Conservation (phyloP, 1,140 invertebrate species). For the Lordiphosa stackelbergi region DNA sequence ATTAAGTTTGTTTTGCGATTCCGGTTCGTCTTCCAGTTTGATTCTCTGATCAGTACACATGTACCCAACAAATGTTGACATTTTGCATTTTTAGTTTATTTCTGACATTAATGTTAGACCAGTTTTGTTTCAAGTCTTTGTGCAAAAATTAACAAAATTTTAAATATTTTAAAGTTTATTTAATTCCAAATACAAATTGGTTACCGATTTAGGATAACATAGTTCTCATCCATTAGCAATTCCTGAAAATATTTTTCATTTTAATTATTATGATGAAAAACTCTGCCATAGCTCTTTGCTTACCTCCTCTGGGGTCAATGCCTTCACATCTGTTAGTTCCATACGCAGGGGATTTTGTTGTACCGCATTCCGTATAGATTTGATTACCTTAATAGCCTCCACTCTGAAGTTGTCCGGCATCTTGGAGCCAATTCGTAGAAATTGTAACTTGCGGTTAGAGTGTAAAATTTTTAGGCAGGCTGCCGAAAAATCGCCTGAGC, state of each 20-base stretch:
- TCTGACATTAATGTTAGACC: no score
- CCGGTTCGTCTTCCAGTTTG: no score
- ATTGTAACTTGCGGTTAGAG: background rate
- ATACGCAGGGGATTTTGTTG: constrained; percentile 17
- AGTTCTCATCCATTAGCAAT: constrained; percentile 12
- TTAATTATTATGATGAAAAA: background rate
- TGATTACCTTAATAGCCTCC: constrained; percentile 17
- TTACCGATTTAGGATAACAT: background rate
- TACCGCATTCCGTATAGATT: constrained; percentile 14
- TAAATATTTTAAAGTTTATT: no score
- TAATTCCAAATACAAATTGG: background rate
- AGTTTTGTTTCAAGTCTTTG: no score
- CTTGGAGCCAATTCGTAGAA: background rate
- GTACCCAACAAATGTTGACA: no score
- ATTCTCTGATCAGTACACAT: no score
- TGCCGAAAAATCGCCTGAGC: background rate
- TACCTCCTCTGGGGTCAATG: constrained; percentile 4
- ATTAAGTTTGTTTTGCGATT: no score
- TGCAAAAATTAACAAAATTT: no score
- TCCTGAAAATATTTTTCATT: constrained; percentile 5
- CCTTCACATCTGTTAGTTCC: constrained; percentile 7
- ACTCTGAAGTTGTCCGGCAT: constrained; percentile 9
- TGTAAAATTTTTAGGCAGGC: background rate
- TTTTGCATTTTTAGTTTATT: no score
- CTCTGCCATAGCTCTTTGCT: background rate